Evolutionary conservation across 2,888 invertebrate species (phyloP).

Genomic region (Ectemnius lituratus): DNA sequence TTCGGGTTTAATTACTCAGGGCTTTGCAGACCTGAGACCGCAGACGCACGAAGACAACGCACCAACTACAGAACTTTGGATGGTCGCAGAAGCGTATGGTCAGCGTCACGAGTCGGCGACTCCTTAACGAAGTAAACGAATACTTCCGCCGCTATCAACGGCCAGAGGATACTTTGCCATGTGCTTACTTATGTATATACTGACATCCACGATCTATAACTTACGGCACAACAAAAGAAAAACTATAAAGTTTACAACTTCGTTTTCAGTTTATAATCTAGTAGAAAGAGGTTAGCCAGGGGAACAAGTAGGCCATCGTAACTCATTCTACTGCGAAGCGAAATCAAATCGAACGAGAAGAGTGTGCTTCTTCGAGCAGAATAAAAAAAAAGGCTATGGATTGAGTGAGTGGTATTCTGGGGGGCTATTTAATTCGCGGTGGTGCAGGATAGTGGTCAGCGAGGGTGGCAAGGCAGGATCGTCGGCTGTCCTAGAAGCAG

Average conservation of each 20-base stretch:
- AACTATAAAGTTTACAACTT: not conserved
- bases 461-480: constrained; percentile 23
- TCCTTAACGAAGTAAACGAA: constrained; percentile 4
- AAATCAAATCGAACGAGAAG: no score
- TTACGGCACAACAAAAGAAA: no score
- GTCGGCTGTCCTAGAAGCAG: constrained; percentile 35
- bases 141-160: not conserved
- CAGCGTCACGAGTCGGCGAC: constrained; percentile 14
- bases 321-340: not conserved
- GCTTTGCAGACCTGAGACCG: constrained; percentile 58
- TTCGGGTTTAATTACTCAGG: constrained; percentile 72
- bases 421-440: constrained; percentile 1
- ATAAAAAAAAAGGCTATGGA: not conserved
- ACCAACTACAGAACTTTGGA: not conserved
- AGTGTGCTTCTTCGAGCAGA: not conserved
- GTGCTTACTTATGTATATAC: no score
- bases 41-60: constrained; percentile 23
- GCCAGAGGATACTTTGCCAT: no score
- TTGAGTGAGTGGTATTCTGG: no score
- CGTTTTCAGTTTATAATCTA: not conserved
- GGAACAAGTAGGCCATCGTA: not conserved
- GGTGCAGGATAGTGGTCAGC: constrained; percentile 16
- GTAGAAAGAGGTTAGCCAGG: not conserved
- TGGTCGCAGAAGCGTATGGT: constrained; percentile 22
- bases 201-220: no score